Evolutionary conservation across 2,113 vertebrate genomes (phyloP).

Genomic region (Hirundichthys speculiger): DNA sequence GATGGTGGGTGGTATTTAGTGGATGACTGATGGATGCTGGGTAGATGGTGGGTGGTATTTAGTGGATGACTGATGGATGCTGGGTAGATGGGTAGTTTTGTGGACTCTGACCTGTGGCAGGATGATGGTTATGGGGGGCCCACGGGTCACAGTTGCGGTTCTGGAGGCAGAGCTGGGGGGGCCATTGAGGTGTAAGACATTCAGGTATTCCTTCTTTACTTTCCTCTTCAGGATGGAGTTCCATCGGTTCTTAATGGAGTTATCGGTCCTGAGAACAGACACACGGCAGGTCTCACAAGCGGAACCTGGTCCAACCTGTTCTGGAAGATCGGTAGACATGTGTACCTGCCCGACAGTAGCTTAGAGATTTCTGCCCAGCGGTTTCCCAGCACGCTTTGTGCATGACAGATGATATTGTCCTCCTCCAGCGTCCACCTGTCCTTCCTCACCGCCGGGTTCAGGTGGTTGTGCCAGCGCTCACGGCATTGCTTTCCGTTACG

Average conservation of each 20-base stretch:
- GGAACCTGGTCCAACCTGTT: not conserved
- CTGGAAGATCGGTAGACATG: not conserved
- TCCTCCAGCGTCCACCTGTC: conserved; percentile 93
- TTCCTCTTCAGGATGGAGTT: conserved; percentile 96
- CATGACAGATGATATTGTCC: conserved; percentile 90
- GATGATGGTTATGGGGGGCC: conserved; percentile 4
- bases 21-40: no score
- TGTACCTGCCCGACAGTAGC: conserved; percentile 92
- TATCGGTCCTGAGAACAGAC: conserved; percentile 88
- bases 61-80: no score
- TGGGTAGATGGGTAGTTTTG: no score
- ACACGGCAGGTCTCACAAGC: not conserved
- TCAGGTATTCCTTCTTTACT: conserved; percentile 90
- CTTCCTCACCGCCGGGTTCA: conserved; percentile 94
- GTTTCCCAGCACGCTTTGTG: conserved; percentile 91
- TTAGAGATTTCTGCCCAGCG: conserved; percentile 97
- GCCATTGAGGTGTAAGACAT: conserved; percentile 64
- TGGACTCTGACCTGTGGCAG: conserved; percentile 8
- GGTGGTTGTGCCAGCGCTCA: conserved; percentile 97
- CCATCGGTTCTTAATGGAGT: conserved; percentile 99
- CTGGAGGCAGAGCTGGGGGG: conserved; percentile 53
- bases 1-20: no score
- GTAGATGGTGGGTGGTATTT: no score
- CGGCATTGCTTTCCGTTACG: conserved; percentile 95
- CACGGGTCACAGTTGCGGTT: not conserved